These are phyloP conservation scores for Drosophila glabriapex DNA, from an alignment of 2,888 invertebrate genomes.

Conservation along the genomic window DNA sequence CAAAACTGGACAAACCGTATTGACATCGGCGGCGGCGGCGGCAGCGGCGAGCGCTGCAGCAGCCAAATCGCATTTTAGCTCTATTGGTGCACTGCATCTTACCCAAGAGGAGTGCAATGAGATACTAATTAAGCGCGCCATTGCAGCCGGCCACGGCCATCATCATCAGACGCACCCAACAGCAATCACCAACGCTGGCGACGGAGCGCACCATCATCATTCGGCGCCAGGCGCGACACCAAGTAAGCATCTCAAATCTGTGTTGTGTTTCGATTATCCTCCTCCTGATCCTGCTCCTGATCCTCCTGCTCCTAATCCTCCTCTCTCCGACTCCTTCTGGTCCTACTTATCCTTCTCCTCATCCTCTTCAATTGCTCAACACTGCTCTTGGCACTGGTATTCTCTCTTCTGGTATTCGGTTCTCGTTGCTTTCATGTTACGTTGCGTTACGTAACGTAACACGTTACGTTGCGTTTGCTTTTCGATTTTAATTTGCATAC, in stretches of 20 bases:
- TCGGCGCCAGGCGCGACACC: conserved; percentile 79
- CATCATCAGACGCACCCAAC: conserved; percentile 86
- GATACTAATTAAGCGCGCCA: conserved; percentile 91
- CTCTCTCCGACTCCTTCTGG: conserved; percentile 31
- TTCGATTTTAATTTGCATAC: conserved; percentile 6
- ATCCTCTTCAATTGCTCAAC: conserved; percentile 39
- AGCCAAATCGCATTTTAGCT: conserved; percentile 88
- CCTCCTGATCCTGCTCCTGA: conserved; percentile 34
- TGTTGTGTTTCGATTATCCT: conserved; percentile 66
- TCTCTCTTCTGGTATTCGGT: conserved; percentile 43
- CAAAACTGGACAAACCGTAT: conserved; percentile 85
- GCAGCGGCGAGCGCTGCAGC: conserved; percentile 80
- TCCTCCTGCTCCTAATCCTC: conserved; percentile 25
- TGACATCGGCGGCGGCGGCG: conserved; percentile 74
- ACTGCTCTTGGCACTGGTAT: conserved; percentile 51
- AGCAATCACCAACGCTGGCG: conserved; percentile 79
- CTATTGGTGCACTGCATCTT: conserved; percentile 90
- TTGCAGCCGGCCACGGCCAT: conserved; percentile 88
- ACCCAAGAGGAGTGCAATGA: conserved; percentile 92
- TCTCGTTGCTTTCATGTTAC: conserved; percentile 41
- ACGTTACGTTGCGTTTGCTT: conserved; percentile 28
- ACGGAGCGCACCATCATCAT: conserved; percentile 81
- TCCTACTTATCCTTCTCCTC: conserved; percentile 23
- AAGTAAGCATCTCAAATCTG: conserved; percentile 84
- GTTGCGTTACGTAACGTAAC: conserved; percentile 26